phyloP scores from a whole-genome alignment of 2,797 vertebrate genomes.

The Eutrigla gurnardus region DNA sequence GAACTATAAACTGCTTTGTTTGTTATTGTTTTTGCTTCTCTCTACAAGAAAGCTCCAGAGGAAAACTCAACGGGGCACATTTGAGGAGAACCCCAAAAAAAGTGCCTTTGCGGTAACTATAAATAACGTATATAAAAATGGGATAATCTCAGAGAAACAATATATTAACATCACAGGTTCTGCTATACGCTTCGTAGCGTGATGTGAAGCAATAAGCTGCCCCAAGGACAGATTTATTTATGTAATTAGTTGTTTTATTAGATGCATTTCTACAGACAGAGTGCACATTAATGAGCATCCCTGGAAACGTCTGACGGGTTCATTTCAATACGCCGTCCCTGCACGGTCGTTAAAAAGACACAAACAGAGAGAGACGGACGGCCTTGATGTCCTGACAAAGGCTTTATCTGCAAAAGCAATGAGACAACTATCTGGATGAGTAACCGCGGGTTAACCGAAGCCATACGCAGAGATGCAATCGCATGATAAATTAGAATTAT shows the following conservation, averaged over 20 bases:
- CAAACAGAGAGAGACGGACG: constrained; percentile 43
- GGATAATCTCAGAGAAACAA: constrained; percentile 11
- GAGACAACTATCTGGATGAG: constrained; percentile 14
- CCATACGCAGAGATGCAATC: constrained; percentile 23
- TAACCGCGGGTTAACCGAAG: constrained; percentile 7
- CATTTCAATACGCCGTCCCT: background rate
- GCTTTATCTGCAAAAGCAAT: constrained; percentile 16
- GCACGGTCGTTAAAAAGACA: constrained; percentile 26
- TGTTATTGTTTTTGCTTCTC: background rate
- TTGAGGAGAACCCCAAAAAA: background rate
- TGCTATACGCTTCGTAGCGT: background rate
- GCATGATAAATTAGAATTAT: constrained; percentile 12
- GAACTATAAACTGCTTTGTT: background rate
- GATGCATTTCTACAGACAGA: constrained; percentile 20
- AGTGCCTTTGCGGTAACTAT: background rate
- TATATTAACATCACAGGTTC: background rate
- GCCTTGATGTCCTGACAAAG: constrained; percentile 15
- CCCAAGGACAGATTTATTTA: constrained; percentile 11
- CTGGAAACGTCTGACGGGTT: constrained; percentile 4
- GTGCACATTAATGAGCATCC: constrained; percentile 30
- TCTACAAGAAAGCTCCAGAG: background rate
- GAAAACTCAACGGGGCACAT: background rate
- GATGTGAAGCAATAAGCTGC: constrained; percentile 2
- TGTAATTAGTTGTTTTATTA: constrained; percentile 26
- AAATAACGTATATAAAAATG: background rate